A percentile compares a stretch with the other conserved stretches of the same genome.
Evolutionary conservation across 2,113 vertebrate species (phyloP).

Genomic region (Amblyopsis rosae): DNA sequence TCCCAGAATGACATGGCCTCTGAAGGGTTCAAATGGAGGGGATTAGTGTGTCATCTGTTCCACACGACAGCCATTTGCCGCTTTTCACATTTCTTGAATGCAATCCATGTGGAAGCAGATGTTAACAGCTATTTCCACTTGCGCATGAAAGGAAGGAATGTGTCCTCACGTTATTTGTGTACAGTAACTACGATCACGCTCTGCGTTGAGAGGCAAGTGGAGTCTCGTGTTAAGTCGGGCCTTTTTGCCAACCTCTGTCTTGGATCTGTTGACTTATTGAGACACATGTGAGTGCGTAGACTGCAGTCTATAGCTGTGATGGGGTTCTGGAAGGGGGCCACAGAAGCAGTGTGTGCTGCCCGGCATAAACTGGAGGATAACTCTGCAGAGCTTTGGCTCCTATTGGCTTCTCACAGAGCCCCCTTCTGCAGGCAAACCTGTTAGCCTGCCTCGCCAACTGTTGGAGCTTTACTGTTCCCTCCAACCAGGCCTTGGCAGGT

Average conservation of each 20-base stretch:
- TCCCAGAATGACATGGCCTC: constrained; percentile 42
- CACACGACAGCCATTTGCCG: constrained; percentile 34
- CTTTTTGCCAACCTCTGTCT: neutral
- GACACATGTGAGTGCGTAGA: constrained; percentile 5
- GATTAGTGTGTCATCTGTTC: constrained; percentile 38
- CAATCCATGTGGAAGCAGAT: constrained; percentile 1
- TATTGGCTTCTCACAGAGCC: constrained; percentile 61
- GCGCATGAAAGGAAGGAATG: neutral
- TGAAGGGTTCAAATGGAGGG: constrained; percentile 33
- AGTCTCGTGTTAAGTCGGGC: constrained; percentile 1
- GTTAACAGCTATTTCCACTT: neutral
- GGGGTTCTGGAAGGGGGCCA: constrained; percentile 32
- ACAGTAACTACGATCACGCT: neutral
- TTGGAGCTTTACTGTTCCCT: constrained; percentile 64
- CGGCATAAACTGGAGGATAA: constrained; percentile 44
- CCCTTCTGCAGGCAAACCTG: constrained; percentile 73
- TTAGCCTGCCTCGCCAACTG: constrained; percentile 59
- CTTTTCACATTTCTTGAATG: constrained; percentile 7
- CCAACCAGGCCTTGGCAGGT: constrained; percentile 13
- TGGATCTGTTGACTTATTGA: constrained; percentile 11
- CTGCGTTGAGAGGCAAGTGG: no score
- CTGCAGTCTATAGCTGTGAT: constrained; percentile 4
- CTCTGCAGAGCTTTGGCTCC: constrained; percentile 52
- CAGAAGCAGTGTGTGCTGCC: constrained; percentile 33
- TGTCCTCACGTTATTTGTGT: constrained; percentile 1